Evolutionary conservation across 2,888 invertebrate genomes (phyloP).

Genomic region (Drosophila borealis): DNA sequence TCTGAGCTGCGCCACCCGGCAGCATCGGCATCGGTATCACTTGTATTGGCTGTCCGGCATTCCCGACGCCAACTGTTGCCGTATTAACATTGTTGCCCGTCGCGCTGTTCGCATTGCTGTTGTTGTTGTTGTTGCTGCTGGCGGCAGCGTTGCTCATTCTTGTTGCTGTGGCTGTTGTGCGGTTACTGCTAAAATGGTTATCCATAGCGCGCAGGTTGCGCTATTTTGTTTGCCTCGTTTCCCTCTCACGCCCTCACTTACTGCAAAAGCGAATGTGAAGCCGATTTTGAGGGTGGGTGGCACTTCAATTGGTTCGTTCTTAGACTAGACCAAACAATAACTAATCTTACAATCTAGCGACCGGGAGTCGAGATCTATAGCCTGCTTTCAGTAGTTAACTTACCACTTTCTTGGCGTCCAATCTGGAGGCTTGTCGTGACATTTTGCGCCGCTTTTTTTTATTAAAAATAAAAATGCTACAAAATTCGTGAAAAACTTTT

Average conservation of each 20-base stretch:
- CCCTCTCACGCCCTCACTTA: conserved; percentile 69
- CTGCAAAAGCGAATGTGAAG: conserved; percentile 85
- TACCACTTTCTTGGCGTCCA: conserved; percentile 85
- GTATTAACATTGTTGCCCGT: conserved; percentile 25
- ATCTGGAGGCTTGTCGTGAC: conserved; percentile 84
- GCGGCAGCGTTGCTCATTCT: conserved; percentile 64
- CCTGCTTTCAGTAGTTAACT: conserved; percentile 61
- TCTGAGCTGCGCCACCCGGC: conserved; percentile 77
- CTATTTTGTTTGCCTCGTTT: conserved; percentile 41
- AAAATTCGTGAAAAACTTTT: conserved; percentile 31
- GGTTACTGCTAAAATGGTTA: conserved; percentile 64
- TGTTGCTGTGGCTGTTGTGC: conserved; percentile 59
- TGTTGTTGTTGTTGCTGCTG: conserved; percentile 25
- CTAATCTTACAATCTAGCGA: conserved; percentile 65
- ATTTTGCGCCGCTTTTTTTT: conserved; percentile 59
- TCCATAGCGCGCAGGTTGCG: conserved; percentile 65
- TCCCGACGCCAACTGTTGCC: conserved; percentile 27
- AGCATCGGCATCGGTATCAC: conserved; percentile 83
- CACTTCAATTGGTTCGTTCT: conserved; percentile 71
- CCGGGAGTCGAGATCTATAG: conserved; percentile 32
- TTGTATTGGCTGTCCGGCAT: conserved; percentile 72
- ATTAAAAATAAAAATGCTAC: conserved; percentile 20
- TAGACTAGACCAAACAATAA: conserved; percentile 50
- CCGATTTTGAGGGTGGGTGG: conserved; percentile 83
- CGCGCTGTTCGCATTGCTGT: conserved; percentile 17